Evolutionary conservation across 2,888 invertebrate species (phyloP), one percentile per base, ranked within the genome.

Genomic region (Argyresthia albistria): DNA sequence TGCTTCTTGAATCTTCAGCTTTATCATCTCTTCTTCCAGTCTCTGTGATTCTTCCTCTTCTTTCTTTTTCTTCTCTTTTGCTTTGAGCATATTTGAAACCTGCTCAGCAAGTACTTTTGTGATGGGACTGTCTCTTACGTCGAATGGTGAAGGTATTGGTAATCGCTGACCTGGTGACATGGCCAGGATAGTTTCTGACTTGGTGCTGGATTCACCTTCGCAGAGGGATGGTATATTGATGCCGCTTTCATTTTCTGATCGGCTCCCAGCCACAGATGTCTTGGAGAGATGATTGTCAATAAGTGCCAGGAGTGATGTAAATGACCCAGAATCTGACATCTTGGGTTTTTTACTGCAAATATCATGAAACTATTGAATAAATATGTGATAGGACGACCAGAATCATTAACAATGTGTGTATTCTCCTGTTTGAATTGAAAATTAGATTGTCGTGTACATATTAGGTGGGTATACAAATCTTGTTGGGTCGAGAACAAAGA

Each of bases 201-300:
- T 53, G 53, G 63, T 63, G 8, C 58, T 62, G 53, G 52, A 55
- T 4, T 60, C 60, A 4, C 56, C 42, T 35, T 57, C 54, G 14
- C 54, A 56, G 6, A 65, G 45, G 9, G 58, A 56, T 1, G 69
- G 66, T 14, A 68, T 58, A n/a, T 60, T 53, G 35, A 65, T 53
- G 35, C 57, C 54, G 25, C 70, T 60, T 36, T 61, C 62, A 9
- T 61, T 63, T 10, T 55, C 57, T 9, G 68, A 61, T 16, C 58
- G 59, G 50, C 59, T 64, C 39, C 61, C 62, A 53, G 69, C 64
- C 37, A 79, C 56, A 55, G 69, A 77, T 1, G 73, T 73, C 55
- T 76, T 77, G 0, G 83, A 83, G n/a, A 83, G 62, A 56, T 84
- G 83, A 56, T 72, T 80, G 50, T 81, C 78, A 35, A 82, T 80